Evolutionary conservation across 2,888 invertebrate genomes (phyloP), one percentile per base, ranked within the genome.

Genomic region (Papilio elwesi): DNA sequence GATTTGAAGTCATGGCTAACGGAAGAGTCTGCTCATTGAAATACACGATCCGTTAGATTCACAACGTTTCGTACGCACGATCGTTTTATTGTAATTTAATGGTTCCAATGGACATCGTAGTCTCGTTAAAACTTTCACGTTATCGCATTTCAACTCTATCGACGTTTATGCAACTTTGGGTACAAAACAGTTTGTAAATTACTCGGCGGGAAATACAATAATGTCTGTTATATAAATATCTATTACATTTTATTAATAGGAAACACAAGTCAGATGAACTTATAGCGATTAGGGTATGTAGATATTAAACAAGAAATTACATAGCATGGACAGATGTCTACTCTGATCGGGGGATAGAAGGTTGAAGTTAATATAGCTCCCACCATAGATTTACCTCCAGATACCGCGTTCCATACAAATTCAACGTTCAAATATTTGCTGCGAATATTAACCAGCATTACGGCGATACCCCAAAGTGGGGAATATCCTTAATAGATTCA

Each of bases 81-180:
- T 13, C 15, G 13, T 68, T 52, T 66, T 55, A 48, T 10, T 1
- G 51, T 26, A 7, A 36, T 36, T 13, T 16, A 65, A 65, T 43
- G 13, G 12, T 38, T 43, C 0, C 16, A 13, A 12, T 47, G 11
- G 13, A 55, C 11, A 15, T 47, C 8, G 47, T 11, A 47, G 43
- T 13, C 47, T 26, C 13, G 12, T 55, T 43, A 47, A 11, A 67
- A 55, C 67, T 67, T 67, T 67, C 67, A 67, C 66, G 12, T 52
- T 52, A 43, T 66, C 52, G 10, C 43, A 67, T 43, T 48, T 64
- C 3, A n/a, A 38, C n/a, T 38, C 5, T n/a, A 59, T 59, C 36
- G n/a, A 38, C 2, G 57, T 59, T 59, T 59, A 59, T 38, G 38
- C 59, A 59, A 59, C 59, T 26, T 8, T 59, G 36, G 26, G 26